phyloP scores from a whole-genome alignment of 2,797 vertebrate species.

The Tokudaia muenninki region DNA sequence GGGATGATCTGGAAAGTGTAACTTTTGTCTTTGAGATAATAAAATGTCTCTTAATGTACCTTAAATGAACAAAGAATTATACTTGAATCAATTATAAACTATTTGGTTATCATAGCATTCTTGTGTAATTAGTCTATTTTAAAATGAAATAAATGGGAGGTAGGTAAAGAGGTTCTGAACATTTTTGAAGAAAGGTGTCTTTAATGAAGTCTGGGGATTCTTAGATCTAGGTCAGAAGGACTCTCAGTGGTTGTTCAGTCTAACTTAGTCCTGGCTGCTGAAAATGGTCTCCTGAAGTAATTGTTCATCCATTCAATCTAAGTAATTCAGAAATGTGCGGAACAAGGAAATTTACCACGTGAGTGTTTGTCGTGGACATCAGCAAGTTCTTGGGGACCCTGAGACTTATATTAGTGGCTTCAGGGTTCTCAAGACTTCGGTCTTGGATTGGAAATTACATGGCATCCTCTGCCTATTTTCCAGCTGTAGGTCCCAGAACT shows the following conservation, averaged over 20 bases:
- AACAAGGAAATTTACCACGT: conserved; percentile 26
- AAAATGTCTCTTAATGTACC: background rate
- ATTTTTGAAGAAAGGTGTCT: background rate
- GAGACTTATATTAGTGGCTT: background rate
- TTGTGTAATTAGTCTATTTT: background rate
- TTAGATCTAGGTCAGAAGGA: background rate
- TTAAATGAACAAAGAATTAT: conserved; percentile 44
- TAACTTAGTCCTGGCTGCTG: background rate
- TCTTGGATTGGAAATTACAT: background rate
- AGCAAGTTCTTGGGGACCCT: background rate
- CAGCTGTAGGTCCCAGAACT: background rate
- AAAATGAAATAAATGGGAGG: conserved; percentile 17
- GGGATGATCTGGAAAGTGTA: conserved; percentile 38
- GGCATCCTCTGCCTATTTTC: background rate
- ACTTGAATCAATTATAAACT: conserved; percentile 45
- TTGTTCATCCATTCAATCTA: background rate
- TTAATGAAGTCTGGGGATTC: background rate
- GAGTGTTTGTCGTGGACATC: background rate
- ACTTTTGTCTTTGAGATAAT: conserved; percentile 48
- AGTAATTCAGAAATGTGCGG: conserved; percentile 6
- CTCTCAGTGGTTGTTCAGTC: background rate
- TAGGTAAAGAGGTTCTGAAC: conserved; percentile 2
- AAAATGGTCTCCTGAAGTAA: background rate
- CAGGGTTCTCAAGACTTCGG: background rate
- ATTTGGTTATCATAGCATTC: conserved; percentile 7